Evolutionary conservation across 2,888 invertebrate genomes (phyloP).

Genomic region (Folsomia manolachei): DNA sequence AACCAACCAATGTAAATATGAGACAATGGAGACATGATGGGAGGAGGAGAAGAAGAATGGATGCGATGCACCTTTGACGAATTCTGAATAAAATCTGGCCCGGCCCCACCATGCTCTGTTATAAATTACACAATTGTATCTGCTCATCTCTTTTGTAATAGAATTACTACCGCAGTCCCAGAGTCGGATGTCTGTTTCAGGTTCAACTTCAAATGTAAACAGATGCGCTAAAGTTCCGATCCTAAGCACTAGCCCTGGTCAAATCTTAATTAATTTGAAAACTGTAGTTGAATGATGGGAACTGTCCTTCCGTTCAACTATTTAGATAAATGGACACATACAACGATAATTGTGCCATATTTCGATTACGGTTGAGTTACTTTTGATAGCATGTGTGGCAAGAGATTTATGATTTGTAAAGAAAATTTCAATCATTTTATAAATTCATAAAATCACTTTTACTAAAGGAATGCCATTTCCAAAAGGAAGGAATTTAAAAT

Average conservation of each 20-base stretch:
- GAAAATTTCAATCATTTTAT: neutral
- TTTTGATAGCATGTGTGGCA: too few species aligned
- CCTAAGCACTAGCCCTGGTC: neutral
- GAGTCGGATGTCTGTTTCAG: neutral
- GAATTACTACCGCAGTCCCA: neutral
- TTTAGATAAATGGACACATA: too few species aligned
- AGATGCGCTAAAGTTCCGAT: too few species aligned
- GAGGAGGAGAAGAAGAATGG: neutral
- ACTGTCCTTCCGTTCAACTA: neutral
- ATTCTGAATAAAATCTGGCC: conserved; percentile 16
- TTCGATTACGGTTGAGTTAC: too few species aligned
- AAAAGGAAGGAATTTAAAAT: too few species aligned
- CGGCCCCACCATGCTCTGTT: too few species aligned
- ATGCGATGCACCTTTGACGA: neutral
- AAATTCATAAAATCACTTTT: neutral
- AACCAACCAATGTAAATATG: neutral
- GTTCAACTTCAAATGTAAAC: too few species aligned
- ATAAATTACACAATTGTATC: conserved; percentile 20
- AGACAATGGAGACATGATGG: neutral
- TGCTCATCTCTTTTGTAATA: conserved; percentile 3
- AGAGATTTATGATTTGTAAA: neutral
- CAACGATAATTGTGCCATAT: too few species aligned
- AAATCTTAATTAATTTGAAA: neutral
- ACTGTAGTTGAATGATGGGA: neutral
- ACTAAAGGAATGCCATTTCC: neutral